phyloP scores from a whole-genome alignment of 2,888 invertebrate species.

The Ptilodon capucinus region DNA sequence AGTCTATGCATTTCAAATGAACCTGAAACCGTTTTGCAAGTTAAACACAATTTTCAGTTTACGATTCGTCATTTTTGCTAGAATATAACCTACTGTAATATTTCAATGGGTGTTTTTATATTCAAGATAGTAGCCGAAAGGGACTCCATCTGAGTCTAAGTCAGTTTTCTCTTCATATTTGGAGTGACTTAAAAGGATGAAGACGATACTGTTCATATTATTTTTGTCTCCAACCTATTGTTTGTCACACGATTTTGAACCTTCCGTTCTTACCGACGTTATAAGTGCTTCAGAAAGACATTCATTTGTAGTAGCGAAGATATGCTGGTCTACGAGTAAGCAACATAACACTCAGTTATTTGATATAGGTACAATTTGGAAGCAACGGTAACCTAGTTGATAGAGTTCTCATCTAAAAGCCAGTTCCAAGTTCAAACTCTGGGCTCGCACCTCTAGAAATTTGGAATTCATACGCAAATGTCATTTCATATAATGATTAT shows the following conservation, averaged over 20 bases:
- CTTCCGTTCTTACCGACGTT: conserved; percentile 49
- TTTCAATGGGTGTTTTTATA: too few relatives aligned
- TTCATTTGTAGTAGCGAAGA: conserved; percentile 48
- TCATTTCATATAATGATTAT: too few relatives aligned
- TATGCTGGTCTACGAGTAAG: conserved; percentile 62
- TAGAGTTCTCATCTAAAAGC: too few relatives aligned
- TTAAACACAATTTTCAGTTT: conserved; percentile 19
- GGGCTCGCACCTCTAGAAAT: too few relatives aligned
- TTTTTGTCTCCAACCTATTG: conserved; percentile 29
- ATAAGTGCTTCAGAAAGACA: conserved; percentile 51
- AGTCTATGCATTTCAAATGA: not conserved
- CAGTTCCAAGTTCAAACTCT: too few relatives aligned
- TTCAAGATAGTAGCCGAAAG: too few relatives aligned
- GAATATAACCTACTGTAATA: too few relatives aligned
- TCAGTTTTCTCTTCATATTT: too few relatives aligned
- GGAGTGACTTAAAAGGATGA: conserved; percentile 11
- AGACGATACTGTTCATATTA: conserved; percentile 13
- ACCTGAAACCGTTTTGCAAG: conserved; percentile 12
- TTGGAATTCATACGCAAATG: too few relatives aligned
- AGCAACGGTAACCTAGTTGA: too few relatives aligned
- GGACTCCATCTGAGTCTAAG: too few relatives aligned
- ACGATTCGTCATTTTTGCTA: not conserved
- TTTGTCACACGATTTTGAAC: conserved; percentile 27
- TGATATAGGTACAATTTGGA: conserved; percentile 2
- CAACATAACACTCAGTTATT: not conserved